phyloP scores from a whole-genome alignment of 2,888 invertebrate genomes.

The Julus scandinavius region DNA sequence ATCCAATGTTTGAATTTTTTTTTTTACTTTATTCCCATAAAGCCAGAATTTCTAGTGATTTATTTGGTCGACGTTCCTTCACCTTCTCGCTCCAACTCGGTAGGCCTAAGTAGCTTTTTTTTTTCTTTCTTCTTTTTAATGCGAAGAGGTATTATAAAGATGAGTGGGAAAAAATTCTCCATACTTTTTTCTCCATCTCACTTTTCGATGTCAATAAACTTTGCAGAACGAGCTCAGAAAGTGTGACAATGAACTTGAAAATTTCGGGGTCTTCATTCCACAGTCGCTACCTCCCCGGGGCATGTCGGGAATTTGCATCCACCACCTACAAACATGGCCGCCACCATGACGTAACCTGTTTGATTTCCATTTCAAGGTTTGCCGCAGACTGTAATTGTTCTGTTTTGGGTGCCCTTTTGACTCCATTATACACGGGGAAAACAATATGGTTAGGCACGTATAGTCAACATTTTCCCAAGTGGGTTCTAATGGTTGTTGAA shows the following conservation, averaged over 20 bases:
- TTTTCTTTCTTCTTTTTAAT: background rate
- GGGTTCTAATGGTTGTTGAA: no score
- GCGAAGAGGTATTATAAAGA: slow-evolving; percentile 22
- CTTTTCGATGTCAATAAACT: slow-evolving; percentile 52
- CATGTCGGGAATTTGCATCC: slow-evolving; percentile 34
- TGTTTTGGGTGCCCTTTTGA: background rate
- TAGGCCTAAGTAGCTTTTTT: slow-evolving; percentile 22
- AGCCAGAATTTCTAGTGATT: background rate
- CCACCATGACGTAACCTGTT: background rate
- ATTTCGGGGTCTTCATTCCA: slow-evolving; percentile 43
- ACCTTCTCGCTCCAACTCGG: slow-evolving; percentile 42
- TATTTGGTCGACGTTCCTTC: slow-evolving; percentile 39
- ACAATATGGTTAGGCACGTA: background rate
- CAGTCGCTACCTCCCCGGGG: slow-evolving; percentile 23
- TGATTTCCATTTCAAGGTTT: background rate
- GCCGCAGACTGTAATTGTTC: background rate
- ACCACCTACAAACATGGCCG: slow-evolving; percentile 38
- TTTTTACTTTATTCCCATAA: slow-evolving; percentile 27
- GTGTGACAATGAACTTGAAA: slow-evolving; percentile 54
- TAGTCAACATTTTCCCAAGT: no score
- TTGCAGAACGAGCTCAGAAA: slow-evolving; percentile 44
- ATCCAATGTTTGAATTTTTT: background rate
- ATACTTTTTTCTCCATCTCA: slow-evolving; percentile 19
- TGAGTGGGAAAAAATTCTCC: slow-evolving; percentile 22
- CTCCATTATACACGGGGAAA: background rate